A percentile compares a stretch with the other conserved stretches of the same genome.
These are phyloP conservation scores for Bombus waltoni DNA, from an alignment of 1,140 invertebrate species.

Conservation along the genomic window DNA sequence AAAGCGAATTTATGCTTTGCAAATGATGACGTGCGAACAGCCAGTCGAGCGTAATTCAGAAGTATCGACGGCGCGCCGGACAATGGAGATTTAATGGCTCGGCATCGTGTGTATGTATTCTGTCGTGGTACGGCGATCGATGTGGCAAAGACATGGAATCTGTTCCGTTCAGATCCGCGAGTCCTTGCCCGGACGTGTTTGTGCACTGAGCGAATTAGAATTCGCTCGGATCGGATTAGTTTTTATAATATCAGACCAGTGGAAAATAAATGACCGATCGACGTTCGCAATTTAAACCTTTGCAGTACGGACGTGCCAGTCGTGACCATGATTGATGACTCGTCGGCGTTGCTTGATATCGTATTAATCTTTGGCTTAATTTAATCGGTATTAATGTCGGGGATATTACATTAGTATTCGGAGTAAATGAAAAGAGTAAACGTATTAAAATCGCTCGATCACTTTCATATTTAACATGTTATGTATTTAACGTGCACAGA, in stretches of 20 bases:
- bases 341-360: neutral
- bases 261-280: neutral
- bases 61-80: constrained; percentile 52
- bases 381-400: neutral
- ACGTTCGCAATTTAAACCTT: neutral
- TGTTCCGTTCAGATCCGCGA: neutral
- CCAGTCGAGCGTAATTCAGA: constrained; percentile 34
- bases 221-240: neutral
- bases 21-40: constrained; percentile 52
- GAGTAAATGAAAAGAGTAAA: neutral
- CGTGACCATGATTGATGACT: neutral
- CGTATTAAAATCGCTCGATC: neutral
- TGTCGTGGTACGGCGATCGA: too few species aligned
- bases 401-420: neutral
- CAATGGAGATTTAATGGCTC: constrained; percentile 52
- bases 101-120: neutral
- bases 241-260: neutral
- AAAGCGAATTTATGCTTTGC: constrained; percentile 61
- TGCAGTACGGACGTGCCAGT: neutral
- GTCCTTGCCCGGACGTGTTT: neutral
- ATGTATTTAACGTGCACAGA: neutral
- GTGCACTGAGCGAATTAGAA: neutral
- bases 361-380: neutral
- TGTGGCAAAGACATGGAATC: neutral
- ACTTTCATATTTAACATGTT: neutral